These are phyloP conservation scores for Stichodactyla mertensii DNA, from an alignment of 64 coral and sea anemone genomes.

Conservation along the genomic window DNA sequence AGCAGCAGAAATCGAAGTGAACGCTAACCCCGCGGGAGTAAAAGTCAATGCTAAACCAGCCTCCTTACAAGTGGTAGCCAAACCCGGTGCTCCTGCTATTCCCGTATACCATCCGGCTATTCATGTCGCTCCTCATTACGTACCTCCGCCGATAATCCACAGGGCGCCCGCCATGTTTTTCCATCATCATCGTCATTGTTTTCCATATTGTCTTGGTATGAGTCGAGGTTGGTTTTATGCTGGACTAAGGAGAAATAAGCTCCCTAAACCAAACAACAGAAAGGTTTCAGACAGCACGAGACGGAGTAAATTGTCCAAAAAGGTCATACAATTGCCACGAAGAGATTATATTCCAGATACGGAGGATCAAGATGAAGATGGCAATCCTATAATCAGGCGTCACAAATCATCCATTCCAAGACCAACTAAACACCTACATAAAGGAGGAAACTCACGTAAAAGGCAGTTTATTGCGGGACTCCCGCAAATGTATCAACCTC, in stretches of 20 bases:
- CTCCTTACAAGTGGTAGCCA: slow-evolving; percentile 95
- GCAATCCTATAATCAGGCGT: background rate
- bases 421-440: slow-evolving; percentile 21
- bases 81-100: slow-evolving; percentile 66
- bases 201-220: slow-evolving; percentile 37
- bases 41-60: slow-evolving; percentile 98
- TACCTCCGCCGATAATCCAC: slow-evolving; percentile 67
- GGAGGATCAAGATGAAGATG: slow-evolving; percentile 9
- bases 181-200: slow-evolving; percentile 31
- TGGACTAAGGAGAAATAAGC: slow-evolving; percentile 58
- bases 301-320: background rate
- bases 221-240: slow-evolving; percentile 65
- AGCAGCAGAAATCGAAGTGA: slow-evolving; percentile 95
- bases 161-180: slow-evolving; percentile 76
- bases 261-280: slow-evolving; percentile 29
- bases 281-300: background rate
- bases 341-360: background rate
- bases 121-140: slow-evolving; percentile 82
- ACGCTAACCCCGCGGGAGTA: slow-evolving; percentile 92
- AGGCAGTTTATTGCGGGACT: slow-evolving; percentile 40
- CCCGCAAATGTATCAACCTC: slow-evolving; percentile 25
- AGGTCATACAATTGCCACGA: background rate
- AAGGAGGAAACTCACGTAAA: background rate
- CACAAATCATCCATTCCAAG: slow-evolving; percentile 59
- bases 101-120: slow-evolving; percentile 92